These are phyloP conservation scores for Vultur gryphus DNA, from an alignment of 2,797 vertebrate genomes.

Conservation along the genomic window DNA sequence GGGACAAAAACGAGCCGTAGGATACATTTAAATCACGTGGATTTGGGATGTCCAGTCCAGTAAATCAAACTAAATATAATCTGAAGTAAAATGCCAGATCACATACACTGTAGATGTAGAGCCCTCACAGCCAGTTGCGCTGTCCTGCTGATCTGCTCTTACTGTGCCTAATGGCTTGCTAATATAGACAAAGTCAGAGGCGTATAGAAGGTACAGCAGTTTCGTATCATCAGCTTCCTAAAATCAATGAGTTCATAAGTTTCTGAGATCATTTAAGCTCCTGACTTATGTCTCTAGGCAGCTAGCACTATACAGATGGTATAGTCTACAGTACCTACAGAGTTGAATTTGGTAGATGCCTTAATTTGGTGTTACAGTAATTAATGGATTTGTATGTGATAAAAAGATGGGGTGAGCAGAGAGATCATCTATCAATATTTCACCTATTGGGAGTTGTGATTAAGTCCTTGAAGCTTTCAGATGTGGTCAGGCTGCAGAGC, in stretches of 20 bases:
- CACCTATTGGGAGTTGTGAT: constrained; percentile 26
- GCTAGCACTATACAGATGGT: neutral
- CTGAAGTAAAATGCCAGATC: neutral
- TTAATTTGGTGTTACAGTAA: neutral
- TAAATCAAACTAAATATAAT: neutral
- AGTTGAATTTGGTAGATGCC: neutral
- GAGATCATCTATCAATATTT: constrained; percentile 25
- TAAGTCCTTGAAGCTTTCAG: constrained; percentile 38
- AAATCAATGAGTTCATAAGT: constrained; percentile 23
- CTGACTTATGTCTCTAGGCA: neutral
- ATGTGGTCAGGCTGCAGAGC: constrained; percentile 16
- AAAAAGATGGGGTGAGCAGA: constrained; percentile 8
- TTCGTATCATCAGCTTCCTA: neutral
- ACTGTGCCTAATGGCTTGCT: neutral
- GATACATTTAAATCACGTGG: neutral
- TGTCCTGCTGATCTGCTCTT: neutral
- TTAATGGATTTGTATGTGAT: constrained; percentile 31
- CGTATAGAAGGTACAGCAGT: neutral
- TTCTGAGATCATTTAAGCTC: constrained; percentile 19
- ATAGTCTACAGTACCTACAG: neutral
- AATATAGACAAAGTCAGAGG: neutral
- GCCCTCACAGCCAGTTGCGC: neutral
- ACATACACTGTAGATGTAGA: neutral
- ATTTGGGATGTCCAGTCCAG: neutral
- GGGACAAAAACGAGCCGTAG: neutral